A percentile compares a stretch with the other conserved stretches of the same genome.
phyloP scores from a whole-genome alignment of 2,888 invertebrate species.

The Ptychoptera albimana region DNA sequence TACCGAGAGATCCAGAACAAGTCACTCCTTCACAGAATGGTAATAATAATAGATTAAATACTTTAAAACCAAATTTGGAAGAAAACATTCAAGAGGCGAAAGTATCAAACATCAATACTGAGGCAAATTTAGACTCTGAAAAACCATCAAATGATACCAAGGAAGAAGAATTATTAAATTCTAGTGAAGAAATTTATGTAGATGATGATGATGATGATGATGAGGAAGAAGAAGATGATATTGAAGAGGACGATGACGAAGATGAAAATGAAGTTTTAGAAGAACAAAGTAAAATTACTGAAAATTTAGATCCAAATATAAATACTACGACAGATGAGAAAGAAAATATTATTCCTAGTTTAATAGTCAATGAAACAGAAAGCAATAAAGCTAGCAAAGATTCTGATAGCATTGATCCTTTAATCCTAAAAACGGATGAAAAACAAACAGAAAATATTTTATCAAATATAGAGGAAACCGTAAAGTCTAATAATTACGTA shows the following conservation, averaged over 20 bases:
- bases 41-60: slow-evolving; percentile 46
- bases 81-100: slow-evolving; percentile 2
- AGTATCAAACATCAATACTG: no score
- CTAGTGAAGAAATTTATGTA: slow-evolving; percentile 3
- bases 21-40: not conserved
- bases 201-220: not conserved
- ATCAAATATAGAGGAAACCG: no score
- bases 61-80: slow-evolving; percentile 35
- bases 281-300: slow-evolving; percentile 3
- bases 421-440: no score
- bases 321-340: not conserved
- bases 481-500: no score
- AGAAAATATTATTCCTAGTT: not conserved
- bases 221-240: slow-evolving; percentile 11
- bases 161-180: not conserved
- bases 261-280: slow-evolving; percentile 11
- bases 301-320: not conserved
- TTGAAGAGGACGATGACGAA: slow-evolving; percentile 18
- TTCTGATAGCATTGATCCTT: not conserved
- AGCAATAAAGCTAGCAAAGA: not conserved
- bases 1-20: not conserved
- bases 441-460: no score
- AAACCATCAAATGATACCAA: not conserved
- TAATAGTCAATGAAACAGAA: not conserved
- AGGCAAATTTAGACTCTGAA: no score